Evolutionary conservation across 1,140 invertebrate genomes (phyloP), one percentile per base, ranked within the genome.

Genomic region (Oscheius sp.): DNA sequence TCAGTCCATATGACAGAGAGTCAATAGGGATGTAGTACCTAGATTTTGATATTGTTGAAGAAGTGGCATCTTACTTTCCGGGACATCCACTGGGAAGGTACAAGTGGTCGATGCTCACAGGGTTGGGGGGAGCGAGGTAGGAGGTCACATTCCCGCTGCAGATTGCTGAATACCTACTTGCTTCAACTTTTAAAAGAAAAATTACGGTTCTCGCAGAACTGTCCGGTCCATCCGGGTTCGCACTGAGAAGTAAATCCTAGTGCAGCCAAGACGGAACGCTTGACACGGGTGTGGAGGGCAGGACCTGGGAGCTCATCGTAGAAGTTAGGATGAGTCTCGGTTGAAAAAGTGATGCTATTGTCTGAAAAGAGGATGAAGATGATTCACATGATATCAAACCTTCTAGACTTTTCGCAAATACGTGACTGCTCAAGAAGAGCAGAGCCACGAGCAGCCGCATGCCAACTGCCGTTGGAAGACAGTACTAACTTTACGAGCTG

Each of bases 161-260:
- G n/a, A 76, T 74, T 29, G 74, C 74, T 76, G 26, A 68, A 76
- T 62, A 23, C 66, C 38, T 64, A 34, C 32, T 32, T 32, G 31
- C 7, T 0, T 63, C 15, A 32, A 63, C 7, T 13, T n/a, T 26
- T 13, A 63, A 34, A 67, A 26, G 10, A 52, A 63, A 63, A 69
- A 74, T 34, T 64, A 77, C 75, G 75, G 59, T 66, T 73, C 65
- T 77, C 76, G 52, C 75, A 77, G 68, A 42, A 77, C 42, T 61
- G 49, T 52, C 77, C 77, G 29, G 77, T 78, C 77, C 77, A 78
- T 31, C 71, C 76, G 29, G 59, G 46, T 15, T 78, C 67, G 46
- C 77, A 78, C 15, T 38, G 42, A 3, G 49, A 49, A 20, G 45
- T 23, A 18, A 61, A 52, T 29, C 76, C 76, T 32, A 74, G 20